Conservation (phyloP, 2,888 invertebrate species). For the Xanthorhoe spadicearia region DNA sequence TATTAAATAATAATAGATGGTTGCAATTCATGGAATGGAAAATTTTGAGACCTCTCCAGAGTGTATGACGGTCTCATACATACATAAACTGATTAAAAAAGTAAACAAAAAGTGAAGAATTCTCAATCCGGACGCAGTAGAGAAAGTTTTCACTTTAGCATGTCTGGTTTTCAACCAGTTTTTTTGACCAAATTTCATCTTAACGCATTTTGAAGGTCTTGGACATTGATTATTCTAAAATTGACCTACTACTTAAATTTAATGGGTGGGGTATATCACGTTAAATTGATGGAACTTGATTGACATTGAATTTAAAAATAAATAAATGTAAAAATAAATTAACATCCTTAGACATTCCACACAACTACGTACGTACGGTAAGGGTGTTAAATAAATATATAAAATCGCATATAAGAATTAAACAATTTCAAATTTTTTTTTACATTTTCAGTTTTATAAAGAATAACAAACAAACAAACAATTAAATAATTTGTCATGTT, state of each 20-base stretch:
- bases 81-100: constrained; percentile 14
- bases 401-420: too few relatives aligned
- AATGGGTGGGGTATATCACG: neutral
- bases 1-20: too few relatives aligned
- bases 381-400: too few relatives aligned
- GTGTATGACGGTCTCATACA: neutral
- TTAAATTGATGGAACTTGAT: neutral
- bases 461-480: too few relatives aligned
- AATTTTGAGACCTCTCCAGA: neutral
- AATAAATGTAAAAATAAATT: too few relatives aligned
- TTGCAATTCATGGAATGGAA: too few relatives aligned
- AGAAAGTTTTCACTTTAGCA: constrained; percentile 33
- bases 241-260: neutral
- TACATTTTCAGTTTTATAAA: too few relatives aligned
- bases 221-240: neutral
- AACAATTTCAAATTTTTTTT: too few relatives aligned
- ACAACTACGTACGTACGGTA: too few relatives aligned
- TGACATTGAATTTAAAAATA: neutral
- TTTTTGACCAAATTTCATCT: constrained; percentile 6
- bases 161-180: constrained; percentile 31
- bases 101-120: constrained; percentile 29
- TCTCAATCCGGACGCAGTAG: constrained; percentile 27
- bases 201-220: neutral
- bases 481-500: too few relatives aligned
- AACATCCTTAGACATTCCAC: too few relatives aligned